These are phyloP conservation scores for Phyllopteryx taeniolatus DNA, from an alignment of 2,113 vertebrate genomes.

Conservation along the genomic window DNA sequence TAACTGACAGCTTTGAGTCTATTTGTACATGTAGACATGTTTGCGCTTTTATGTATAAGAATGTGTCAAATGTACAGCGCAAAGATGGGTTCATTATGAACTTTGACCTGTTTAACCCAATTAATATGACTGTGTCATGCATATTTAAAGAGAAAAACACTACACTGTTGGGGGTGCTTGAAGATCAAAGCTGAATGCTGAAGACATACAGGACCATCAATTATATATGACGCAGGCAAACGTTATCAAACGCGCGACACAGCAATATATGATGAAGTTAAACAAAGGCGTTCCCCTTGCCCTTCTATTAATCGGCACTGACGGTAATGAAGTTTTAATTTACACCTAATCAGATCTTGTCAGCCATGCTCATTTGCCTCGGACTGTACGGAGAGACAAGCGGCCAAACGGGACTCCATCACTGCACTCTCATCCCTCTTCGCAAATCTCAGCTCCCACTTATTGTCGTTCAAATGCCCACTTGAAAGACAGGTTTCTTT, in stretches of 20 bases:
- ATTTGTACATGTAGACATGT: too few species aligned
- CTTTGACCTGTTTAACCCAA: constrained; percentile 26
- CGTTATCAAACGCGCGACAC: constrained; percentile 33
- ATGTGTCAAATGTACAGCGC: neutral
- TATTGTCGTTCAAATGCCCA: constrained; percentile 39
- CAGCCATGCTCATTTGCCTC: constrained; percentile 72
- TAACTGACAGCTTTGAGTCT: too few species aligned
- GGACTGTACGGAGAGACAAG: constrained; percentile 43
- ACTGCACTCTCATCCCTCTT: constrained; percentile 71
- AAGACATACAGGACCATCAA: constrained; percentile 30
- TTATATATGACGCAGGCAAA: constrained; percentile 45
- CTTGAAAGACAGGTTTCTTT: constrained; percentile 38
- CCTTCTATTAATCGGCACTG: constrained; percentile 60
- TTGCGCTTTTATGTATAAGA: too few species aligned
- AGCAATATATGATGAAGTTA: constrained; percentile 31
- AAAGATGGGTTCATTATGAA: constrained; percentile 18
- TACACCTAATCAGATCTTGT: constrained; percentile 78
- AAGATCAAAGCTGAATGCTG: constrained; percentile 40
- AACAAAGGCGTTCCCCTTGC: constrained; percentile 54
- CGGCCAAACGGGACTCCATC: constrained; percentile 60
- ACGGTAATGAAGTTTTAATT: constrained; percentile 79
- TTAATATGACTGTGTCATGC: constrained; percentile 15
- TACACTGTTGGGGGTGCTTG: constrained; percentile 1
- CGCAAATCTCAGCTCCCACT: constrained; percentile 36
- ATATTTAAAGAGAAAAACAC: constrained; percentile 32